These are phyloP conservation scores for Botrylloides violaceus DNA, from an alignment of 23 tunicate genomes.

Conservation along the genomic window DNA sequence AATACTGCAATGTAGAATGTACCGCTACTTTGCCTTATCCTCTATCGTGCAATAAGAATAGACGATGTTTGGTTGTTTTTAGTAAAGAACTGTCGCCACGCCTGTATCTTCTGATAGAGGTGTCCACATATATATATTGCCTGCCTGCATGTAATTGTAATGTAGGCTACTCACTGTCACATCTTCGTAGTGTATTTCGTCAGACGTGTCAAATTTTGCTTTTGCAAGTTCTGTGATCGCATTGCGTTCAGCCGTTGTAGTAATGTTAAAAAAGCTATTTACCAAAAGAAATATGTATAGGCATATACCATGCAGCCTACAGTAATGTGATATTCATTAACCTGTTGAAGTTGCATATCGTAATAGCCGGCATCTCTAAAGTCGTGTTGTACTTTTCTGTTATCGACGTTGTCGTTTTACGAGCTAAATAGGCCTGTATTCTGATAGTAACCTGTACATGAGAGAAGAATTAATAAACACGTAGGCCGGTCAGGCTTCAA, in stretches of 20 bases:
- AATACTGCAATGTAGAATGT: slow-evolving; percentile 22
- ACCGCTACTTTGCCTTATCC: too few relatives aligned
- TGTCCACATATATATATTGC: too few relatives aligned
- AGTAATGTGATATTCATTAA: too few relatives aligned
- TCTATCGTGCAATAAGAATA: too few relatives aligned
- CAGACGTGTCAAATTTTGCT: not conserved
- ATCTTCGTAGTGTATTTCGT: not conserved
- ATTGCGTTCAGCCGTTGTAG: not conserved
- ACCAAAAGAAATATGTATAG: not conserved
- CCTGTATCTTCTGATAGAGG: too few relatives aligned
- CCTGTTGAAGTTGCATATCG: slow-evolving; percentile 28
- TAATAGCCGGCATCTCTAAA: slow-evolving; percentile 11
- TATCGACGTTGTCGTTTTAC: slow-evolving; percentile 10
- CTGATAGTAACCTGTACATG: slow-evolving; percentile 2
- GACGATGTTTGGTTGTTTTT: too few relatives aligned
- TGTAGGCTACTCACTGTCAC: not conserved
- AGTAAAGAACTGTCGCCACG: too few relatives aligned
- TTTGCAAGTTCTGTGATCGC: slow-evolving; percentile 1
- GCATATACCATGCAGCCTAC: too few relatives aligned
- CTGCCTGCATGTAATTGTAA: too few relatives aligned
- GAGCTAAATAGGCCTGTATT: not conserved
- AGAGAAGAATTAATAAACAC: too few relatives aligned
- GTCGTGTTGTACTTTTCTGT: not conserved
- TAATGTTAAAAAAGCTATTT: not conserved
- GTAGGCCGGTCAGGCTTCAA: too few relatives aligned